Evolutionary conservation across 2,888 invertebrate genomes (phyloP), one percentile per base, ranked within the genome.

Genomic region (Amiota mariae): DNA sequence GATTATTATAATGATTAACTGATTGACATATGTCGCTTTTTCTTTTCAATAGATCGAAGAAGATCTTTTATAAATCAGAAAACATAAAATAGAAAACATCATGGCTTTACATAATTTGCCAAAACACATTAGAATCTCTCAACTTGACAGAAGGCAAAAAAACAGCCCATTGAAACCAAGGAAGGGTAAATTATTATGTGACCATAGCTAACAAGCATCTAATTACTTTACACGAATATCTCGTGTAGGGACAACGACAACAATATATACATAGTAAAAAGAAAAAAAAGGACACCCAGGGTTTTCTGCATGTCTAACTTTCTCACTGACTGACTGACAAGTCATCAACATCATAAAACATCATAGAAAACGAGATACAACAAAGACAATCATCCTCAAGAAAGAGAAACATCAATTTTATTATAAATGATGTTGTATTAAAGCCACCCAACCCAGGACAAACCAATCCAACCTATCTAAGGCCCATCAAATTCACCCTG

Each of bases 141-240:
- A 36, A 36, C 36, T 36, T 36, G 36, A 36, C 36, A 36, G 36
- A 57, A 57, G 18, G 18, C n/a, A 18, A 18, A 57, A 51, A 51
- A 51, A 57, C n/a, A 57, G 15, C 15, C 13, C 12, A 54, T n/a
- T n/a, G 54, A 54, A 54, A 54, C 13, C n/a, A n/a, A n/a, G 57
- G 18, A 57, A 57, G 57, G 11, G 51, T 24, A 63, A 80, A 78
- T 79, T 76, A 81, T 82, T 79, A 77, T 81, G 77, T 80, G 78
- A 85, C 85, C 87, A 84, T 86, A 86, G 85, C 87, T 85, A 85
- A 85, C 85, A 86, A 85, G 87, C 82, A 85, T 80, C 85, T 85
- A 86, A 85, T 85, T 86, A 86, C 87, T 85, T 82, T 83, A 77
- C 87, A 78, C 73, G 49, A 51, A 24, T 67, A 51, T 51, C 48